A percentile compares a stretch with the other conserved stretches of the same genome.
These are phyloP conservation scores for Dasysyrphus albostriatus DNA, from an alignment of 2,888 invertebrate genomes.

Conservation along the genomic window DNA sequence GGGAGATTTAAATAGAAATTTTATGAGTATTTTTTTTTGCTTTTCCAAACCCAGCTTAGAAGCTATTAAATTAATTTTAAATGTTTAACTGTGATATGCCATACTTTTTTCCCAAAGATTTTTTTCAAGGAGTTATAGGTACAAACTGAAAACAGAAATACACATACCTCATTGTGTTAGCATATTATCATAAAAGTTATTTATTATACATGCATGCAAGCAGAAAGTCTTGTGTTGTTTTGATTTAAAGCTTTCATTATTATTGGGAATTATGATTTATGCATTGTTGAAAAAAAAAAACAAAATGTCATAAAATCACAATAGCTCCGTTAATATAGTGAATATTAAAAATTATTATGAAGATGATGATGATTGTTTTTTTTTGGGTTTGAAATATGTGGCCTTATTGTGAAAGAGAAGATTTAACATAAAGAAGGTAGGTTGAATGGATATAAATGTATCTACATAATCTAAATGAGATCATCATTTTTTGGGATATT, in stretches of 20 bases:
- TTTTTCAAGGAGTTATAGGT: slow-evolving; percentile 1
- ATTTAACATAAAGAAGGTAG: not conserved
- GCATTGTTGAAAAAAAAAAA: slow-evolving; percentile 8
- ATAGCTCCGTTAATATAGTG: slow-evolving; percentile 14
- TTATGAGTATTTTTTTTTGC: slow-evolving; percentile 18
- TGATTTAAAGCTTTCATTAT: slow-evolving; percentile 44
- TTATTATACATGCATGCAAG: slow-evolving; percentile 13
- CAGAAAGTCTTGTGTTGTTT: not conserved
- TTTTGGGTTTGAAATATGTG: not conserved
- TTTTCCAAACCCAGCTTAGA: slow-evolving; percentile 6
- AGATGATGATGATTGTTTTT: too few relatives aligned
- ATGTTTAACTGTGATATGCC: slow-evolving; percentile 24
- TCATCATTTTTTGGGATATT: not conserved
- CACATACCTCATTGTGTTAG: slow-evolving; percentile 2
- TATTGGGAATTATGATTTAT: slow-evolving; percentile 41
- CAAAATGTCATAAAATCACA: slow-evolving; percentile 22
- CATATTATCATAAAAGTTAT: slow-evolving; percentile 27
- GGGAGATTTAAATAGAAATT: slow-evolving; percentile 25
- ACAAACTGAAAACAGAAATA: not conserved
- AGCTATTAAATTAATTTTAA: slow-evolving; percentile 42
- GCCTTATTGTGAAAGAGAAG: slow-evolving; percentile 21
- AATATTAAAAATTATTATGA: slow-evolving; percentile 17
- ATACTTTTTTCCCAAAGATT: not conserved
- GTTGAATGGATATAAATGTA: not conserved
- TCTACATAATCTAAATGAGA: not conserved